phyloP scores from a whole-genome alignment of 2,888 invertebrate species.

The Eulithis prunata region DNA sequence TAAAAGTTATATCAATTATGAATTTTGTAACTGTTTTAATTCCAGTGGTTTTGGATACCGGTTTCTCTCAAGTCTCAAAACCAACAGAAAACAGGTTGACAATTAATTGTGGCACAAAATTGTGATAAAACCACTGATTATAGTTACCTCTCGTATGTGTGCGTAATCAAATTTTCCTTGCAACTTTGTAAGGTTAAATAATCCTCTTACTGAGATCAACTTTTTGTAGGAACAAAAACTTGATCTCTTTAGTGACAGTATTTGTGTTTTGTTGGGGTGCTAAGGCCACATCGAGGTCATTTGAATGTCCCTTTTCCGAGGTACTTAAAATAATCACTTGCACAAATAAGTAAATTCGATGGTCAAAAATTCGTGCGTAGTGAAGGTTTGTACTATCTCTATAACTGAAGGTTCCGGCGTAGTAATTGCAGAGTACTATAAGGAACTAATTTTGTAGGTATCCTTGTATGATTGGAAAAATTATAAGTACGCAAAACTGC shows the following conservation, averaged over 20 bases:
- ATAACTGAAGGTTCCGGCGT: conserved; percentile 14
- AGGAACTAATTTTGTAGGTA: not conserved
- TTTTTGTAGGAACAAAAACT: conserved; percentile 53
- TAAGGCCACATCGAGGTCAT: conserved; percentile 65
- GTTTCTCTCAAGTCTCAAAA: not conserved
- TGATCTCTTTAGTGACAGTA: not conserved
- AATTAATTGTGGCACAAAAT: not conserved
- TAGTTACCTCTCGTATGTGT: not conserved
- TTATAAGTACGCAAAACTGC: too few species aligned
- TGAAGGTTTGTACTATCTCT: conserved; percentile 26
- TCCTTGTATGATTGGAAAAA: too few species aligned
- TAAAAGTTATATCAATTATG: conserved; percentile 1
- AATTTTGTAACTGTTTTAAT: conserved; percentile 1
- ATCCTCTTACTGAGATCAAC: conserved; percentile 55
- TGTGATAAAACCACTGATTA: not conserved
- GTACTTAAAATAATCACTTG: conserved; percentile 52
- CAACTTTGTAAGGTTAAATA: conserved; percentile 46
- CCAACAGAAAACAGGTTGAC: conserved; percentile 1
- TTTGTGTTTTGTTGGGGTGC: conserved; percentile 38
- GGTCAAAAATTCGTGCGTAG: conserved; percentile 29
- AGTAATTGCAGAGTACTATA: not conserved
- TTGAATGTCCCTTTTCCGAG: conserved; percentile 62
- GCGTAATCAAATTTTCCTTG: conserved; percentile 34
- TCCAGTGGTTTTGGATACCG: conserved; percentile 1
- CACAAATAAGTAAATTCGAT: conserved; percentile 38